phyloP scores from a whole-genome alignment of 2,888 invertebrate species.

The Leuctra nigra region DNA sequence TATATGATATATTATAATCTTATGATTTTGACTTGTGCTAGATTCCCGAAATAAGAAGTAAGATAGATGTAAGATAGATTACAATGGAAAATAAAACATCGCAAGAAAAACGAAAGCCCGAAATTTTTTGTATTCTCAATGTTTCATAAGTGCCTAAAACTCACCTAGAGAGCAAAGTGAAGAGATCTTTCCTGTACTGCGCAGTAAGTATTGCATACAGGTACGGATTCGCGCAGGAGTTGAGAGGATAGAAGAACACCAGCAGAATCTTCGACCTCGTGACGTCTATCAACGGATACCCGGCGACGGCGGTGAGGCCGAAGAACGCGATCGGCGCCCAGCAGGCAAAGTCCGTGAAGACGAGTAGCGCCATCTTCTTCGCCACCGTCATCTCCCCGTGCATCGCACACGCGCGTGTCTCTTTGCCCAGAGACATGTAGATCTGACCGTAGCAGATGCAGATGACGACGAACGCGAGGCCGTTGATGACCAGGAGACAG shows the following conservation, averaged over 20 bases:
- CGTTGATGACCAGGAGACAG: slow-evolving; percentile 66
- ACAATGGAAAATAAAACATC: neutral
- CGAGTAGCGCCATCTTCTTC: slow-evolving; percentile 84
- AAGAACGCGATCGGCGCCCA: slow-evolving; percentile 89
- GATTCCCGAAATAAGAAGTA: neutral
- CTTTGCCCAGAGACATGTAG: slow-evolving; percentile 70
- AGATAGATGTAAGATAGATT: neutral
- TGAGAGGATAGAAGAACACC: slow-evolving; percentile 87
- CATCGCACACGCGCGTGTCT: slow-evolving; percentile 47
- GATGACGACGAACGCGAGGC: slow-evolving; percentile 74
- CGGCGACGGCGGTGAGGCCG: slow-evolving; percentile 77
- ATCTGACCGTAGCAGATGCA: slow-evolving; percentile 81
- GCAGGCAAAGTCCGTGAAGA: slow-evolving; percentile 77
- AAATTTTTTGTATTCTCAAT: too few relatives aligned
- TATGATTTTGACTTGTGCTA: too few relatives aligned
- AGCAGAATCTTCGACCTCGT: slow-evolving; percentile 72
- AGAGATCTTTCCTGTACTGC: slow-evolving; percentile 73
- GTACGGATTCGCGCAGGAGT: slow-evolving; percentile 90
- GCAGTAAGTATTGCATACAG: slow-evolving; percentile 85
- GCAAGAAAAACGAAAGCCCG: neutral
- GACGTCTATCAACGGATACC: slow-evolving; percentile 75
- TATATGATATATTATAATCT: too few relatives aligned
- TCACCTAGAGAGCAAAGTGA: slow-evolving; percentile 58
- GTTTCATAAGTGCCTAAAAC: slow-evolving; percentile 32
- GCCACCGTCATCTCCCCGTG: slow-evolving; percentile 69